Evolutionary conservation across 2,797 vertebrate species (phyloP).

Genomic region (Fringilla coelebs): DNA sequence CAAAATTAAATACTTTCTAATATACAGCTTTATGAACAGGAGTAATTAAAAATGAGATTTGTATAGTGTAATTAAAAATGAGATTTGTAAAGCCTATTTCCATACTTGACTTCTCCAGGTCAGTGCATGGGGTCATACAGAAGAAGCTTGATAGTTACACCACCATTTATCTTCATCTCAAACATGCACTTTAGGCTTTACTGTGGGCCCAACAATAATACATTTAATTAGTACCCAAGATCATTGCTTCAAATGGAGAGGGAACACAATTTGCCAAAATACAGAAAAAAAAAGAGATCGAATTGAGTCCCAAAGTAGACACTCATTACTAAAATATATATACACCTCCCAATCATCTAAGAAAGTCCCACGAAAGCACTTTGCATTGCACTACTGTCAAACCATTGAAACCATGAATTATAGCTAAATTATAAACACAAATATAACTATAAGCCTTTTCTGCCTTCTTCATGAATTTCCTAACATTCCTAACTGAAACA

Average conservation of each 20-base stretch:
- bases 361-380: background rate
- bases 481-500: background rate
- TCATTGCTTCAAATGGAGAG: background rate
- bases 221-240: background rate
- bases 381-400: background rate
- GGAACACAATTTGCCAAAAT: background rate
- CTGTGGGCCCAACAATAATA: background rate
- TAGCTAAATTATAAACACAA: background rate
- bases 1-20: background rate
- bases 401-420: background rate
- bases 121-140: too few species aligned
- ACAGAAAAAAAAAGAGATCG: background rate
- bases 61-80: background rate
- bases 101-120: background rate
- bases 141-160: background rate
- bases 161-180: background rate
- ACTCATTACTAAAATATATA: background rate
- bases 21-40: background rate
- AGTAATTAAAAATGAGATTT: background rate
- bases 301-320: background rate
- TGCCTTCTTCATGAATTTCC: background rate
- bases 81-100: background rate
- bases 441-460: background rate
- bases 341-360: background rate
- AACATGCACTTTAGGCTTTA: background rate